These are phyloP conservation scores for Bemisia tabaci DNA, from an alignment of 1,140 invertebrate species.

Conservation along the genomic window DNA sequence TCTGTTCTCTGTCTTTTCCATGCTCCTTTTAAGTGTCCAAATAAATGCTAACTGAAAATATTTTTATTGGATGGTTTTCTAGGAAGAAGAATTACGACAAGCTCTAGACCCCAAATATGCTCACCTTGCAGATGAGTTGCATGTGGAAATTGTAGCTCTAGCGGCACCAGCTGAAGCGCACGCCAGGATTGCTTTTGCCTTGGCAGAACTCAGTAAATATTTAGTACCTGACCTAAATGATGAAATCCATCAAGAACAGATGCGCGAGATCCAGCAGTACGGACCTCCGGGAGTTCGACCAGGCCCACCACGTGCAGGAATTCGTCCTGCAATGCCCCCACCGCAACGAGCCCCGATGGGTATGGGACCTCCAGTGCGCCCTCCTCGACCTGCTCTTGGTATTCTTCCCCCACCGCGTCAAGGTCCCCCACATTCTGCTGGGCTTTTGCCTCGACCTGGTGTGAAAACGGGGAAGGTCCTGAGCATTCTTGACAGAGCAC, in stretches of 20 bases:
- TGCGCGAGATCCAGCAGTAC: conserved; percentile 51
- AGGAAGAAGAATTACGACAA: conserved; percentile 78
- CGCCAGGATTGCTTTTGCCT: conserved; percentile 73
- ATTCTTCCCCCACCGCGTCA: conserved; percentile 33
- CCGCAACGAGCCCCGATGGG: conserved; percentile 15
- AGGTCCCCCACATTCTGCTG: conserved; percentile 30
- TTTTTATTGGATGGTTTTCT: too few species aligned
- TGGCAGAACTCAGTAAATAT: conserved; percentile 51
- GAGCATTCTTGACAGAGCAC: conserved; percentile 64
- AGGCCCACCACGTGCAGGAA: conserved; percentile 23
- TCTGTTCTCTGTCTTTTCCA: too few species aligned
- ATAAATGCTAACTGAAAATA: too few species aligned
- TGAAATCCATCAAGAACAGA: conserved; percentile 62
- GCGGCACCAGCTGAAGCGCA: conserved; percentile 84
- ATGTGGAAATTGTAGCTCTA: conserved; percentile 80
- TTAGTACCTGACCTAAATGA: conserved; percentile 56
- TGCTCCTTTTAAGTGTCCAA: too few species aligned
- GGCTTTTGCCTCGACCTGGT: conserved; percentile 32
- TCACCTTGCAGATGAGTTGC: conserved; percentile 82
- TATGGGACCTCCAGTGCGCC: conserved; percentile 25
- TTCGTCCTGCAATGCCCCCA: conserved; percentile 24
- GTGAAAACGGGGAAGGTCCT: conserved; percentile 62
- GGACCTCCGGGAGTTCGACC: conserved; percentile 7
- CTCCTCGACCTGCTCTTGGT: conserved; percentile 32
- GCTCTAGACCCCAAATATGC: conserved; percentile 82